Evolutionary conservation across 2,113 vertebrate genomes (phyloP), one percentile per base, ranked within the genome.

Genomic region (Columba janthina): DNA sequence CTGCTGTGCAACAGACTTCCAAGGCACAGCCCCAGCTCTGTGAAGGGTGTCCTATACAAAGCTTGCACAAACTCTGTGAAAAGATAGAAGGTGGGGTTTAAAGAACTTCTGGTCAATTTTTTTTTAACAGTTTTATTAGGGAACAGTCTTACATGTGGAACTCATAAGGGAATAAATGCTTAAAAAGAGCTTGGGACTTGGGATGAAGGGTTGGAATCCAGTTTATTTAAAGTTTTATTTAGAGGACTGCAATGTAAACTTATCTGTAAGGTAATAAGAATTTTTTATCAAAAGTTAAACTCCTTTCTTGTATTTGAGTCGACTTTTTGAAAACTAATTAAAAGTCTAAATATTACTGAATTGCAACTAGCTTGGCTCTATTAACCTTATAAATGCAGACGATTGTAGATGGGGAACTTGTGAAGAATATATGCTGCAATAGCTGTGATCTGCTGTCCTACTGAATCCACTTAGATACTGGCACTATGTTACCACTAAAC

Each of bases 31-130:
- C 96, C 67, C 98, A 98, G 93, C 98, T 99, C 90, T 99, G 99
- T 69, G 99, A 99, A 79, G 97, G 97, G 58, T 99, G 99, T 94
- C 99, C 99, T 40, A 97, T 99, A 98, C 99, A 99, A 81, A 98
- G 96, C 85, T 98, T 99, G 90, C 99, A 99, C 97, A 98, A 97
- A 76, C 98, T 99, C 77, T 99, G 99, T 91, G 99, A 99, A 89
- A 98, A 96, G 81, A 98, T 99, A 93, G 99, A 99, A 98, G 99
- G 99, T 99, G 95, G 97, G 93, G 54, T 28, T 66, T 54, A 40
- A 88, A 77, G 7, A 56, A 42, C 29, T 78, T 60, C 46, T 73
- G 22, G 21, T 84, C 8, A 8, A 20, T 66, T 92, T 75, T n/a
- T 28, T 75, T n/a, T 28, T 65, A n/a, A 16, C 7, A 34, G 0